Evolutionary conservation across 2,797 vertebrate species (phyloP).

Genomic region (Semotilus atromaculatus): DNA sequence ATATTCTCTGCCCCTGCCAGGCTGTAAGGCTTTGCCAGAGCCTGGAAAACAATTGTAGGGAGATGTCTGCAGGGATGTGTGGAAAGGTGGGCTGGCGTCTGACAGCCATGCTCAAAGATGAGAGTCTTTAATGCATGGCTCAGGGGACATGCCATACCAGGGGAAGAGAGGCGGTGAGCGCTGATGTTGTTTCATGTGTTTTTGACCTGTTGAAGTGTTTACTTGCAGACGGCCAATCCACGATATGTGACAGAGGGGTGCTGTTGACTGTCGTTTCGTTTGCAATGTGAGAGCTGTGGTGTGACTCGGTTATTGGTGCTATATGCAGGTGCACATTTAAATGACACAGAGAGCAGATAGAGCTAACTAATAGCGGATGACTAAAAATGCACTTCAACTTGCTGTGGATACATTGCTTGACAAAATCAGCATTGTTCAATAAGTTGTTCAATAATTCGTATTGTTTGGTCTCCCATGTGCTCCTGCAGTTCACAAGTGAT

Average conservation of each 20-base stretch:
- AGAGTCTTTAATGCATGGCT: constrained; percentile 58
- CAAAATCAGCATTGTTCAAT: neutral
- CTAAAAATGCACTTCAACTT: neutral
- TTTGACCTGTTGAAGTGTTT: constrained; percentile 54
- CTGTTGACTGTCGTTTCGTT: constrained; percentile 31
- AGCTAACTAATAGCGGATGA: constrained; percentile 22
- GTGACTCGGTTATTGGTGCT: constrained; percentile 14
- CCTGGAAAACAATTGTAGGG: constrained; percentile 52
- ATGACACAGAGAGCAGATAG: constrained; percentile 11
- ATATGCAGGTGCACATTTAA: constrained; percentile 11
- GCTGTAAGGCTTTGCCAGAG: constrained; percentile 48
- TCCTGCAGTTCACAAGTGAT: neutral
- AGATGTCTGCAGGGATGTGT: constrained; percentile 52
- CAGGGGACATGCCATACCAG: constrained; percentile 52
- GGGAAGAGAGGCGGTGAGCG: constrained; percentile 34
- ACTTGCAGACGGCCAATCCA: constrained; percentile 41
- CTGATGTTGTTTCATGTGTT: constrained; percentile 49
- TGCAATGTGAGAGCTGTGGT: constrained; percentile 11
- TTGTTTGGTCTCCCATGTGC: neutral
- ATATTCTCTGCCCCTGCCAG: constrained; percentile 47
- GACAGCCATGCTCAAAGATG: constrained; percentile 53
- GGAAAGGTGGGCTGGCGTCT: constrained; percentile 48
- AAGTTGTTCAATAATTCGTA: neutral
- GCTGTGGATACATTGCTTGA: constrained; percentile 18
- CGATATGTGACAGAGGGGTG: constrained; percentile 29